Percentiles rank a stretch among this genome's conserved stretches.
Evolutionary conservation across 1,140 invertebrate genomes (phyloP).

Genomic region (Palaemon carinicauda): DNA sequence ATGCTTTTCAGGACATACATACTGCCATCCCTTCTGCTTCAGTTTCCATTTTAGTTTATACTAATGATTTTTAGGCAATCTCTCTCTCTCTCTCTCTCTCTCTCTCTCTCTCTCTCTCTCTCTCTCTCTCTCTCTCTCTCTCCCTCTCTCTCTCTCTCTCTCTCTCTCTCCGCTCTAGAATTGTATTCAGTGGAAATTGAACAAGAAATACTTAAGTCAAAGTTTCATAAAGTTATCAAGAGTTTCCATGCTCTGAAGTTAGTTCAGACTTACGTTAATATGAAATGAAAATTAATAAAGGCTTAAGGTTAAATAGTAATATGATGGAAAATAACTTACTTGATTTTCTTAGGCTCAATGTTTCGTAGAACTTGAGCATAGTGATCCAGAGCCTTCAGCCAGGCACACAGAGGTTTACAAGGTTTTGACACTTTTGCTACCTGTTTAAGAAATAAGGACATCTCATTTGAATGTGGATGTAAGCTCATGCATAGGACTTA

Average conservation of each 20-base stretch:
- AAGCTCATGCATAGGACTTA: background rate
- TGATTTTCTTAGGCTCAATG: constrained; percentile 84
- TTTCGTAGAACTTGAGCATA: constrained; percentile 84
- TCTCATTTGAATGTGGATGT: background rate
- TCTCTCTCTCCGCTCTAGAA: background rate
- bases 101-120: background rate
- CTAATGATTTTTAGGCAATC: background rate
- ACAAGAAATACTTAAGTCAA: no score
- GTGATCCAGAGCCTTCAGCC: constrained; percentile 87
- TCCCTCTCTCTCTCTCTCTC: background rate
- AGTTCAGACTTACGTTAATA: background rate
- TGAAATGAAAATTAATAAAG: background rate
- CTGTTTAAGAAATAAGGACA: background rate
- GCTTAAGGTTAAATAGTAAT: background rate
- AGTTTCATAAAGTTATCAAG: no score
- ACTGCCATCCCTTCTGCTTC: no score
- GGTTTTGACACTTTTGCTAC: constrained; percentile 80
- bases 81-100: background rate
- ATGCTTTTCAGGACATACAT: no score
- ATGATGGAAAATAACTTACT: constrained; percentile 66
- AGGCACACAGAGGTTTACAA: constrained; percentile 88
- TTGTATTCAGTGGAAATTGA: background rate
- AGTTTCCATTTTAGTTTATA: no score
- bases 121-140: background rate
- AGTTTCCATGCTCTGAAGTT: no score